These are phyloP conservation scores for Poeciliopsis turneri DNA, from an alignment of 2,797 vertebrate genomes.

Conservation along the genomic window DNA sequence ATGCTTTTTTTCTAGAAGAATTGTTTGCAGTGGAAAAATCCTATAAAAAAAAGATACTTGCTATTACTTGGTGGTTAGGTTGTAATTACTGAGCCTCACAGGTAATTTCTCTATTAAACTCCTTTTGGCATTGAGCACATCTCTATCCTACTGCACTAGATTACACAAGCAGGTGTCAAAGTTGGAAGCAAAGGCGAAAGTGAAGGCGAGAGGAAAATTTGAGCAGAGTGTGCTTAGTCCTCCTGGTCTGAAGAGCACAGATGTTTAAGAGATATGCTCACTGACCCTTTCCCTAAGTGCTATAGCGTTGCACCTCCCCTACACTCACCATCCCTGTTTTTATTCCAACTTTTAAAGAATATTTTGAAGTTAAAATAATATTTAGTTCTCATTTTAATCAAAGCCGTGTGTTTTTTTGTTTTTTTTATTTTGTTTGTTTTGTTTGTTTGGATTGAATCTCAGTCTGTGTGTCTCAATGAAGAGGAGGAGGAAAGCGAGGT, in stretches of 20 bases:
- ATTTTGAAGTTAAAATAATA: conserved; percentile 42
- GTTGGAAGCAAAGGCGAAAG: conserved; percentile 56
- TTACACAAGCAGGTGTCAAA: conserved; percentile 77
- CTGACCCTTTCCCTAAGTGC: conserved; percentile 43
- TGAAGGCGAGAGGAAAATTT: conserved; percentile 73
- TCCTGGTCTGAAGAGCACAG: conserved; percentile 63
- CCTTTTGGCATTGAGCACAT: conserved; percentile 48
- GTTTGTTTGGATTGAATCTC: neutral
- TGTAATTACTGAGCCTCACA: conserved; percentile 30
- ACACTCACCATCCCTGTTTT: neutral
- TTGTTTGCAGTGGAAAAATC: neutral
- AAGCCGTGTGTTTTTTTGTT: conserved; percentile 6
- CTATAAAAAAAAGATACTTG: neutral
- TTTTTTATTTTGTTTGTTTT: neutral
- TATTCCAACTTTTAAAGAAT: conserved; percentile 44
- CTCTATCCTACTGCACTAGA: conserved; percentile 62
- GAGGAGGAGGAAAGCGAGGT: conserved; percentile 11
- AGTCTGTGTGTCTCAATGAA: neutral
- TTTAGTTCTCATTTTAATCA: conserved; percentile 30
- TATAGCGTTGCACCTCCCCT: neutral
- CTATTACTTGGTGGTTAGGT: conserved; percentile 7
- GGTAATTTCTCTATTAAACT: conserved; percentile 18
- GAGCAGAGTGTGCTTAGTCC: conserved; percentile 70
- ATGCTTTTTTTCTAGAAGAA: neutral
- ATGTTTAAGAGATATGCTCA: conserved; percentile 77